Percentiles rank a stretch among this genome's conserved stretches.
Conservation (phyloP, 2,888 invertebrate genomes). For the Pristionchus entomophagus region DNA sequence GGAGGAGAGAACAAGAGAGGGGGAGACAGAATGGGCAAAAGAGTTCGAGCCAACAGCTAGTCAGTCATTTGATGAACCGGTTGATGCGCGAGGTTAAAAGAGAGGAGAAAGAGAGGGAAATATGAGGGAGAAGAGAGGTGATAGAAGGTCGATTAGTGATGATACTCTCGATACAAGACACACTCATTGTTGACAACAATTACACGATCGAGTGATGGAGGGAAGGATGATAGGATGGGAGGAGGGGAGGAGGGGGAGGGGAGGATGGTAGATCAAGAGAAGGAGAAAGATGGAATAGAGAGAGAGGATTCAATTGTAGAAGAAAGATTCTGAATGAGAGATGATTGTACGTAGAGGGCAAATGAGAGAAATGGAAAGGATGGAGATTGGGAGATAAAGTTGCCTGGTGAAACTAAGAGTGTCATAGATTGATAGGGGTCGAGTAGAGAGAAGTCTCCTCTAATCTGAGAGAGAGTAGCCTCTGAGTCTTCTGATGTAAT, state of each 20-base stretch:
- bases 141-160: constrained; percentile 7
- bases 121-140: constrained; percentile 43
- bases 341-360: no score
- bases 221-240: not conserved
- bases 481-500: constrained; percentile 13
- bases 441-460: constrained; percentile 13
- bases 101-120: constrained; percentile 18
- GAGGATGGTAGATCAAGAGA: not conserved
- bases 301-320: not conserved
- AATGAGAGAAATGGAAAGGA: not conserved
- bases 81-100: constrained; percentile 28
- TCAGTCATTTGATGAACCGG: constrained; percentile 32
- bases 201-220: constrained; percentile 33
- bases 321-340: no score
- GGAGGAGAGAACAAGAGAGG: not conserved
- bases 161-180: not conserved
- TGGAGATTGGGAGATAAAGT: not conserved
- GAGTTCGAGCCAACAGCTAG: constrained; percentile 11
- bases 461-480: constrained; percentile 24
- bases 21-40: not conserved
- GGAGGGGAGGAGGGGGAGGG: not conserved
- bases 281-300: no score
- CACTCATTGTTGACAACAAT: constrained; percentile 5
- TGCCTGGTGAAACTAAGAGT: not conserved
- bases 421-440: constrained; percentile 31